These are phyloP conservation scores for Drosophila neutralis DNA, from an alignment of 2,888 invertebrate species.

Conservation along the genomic window DNA sequence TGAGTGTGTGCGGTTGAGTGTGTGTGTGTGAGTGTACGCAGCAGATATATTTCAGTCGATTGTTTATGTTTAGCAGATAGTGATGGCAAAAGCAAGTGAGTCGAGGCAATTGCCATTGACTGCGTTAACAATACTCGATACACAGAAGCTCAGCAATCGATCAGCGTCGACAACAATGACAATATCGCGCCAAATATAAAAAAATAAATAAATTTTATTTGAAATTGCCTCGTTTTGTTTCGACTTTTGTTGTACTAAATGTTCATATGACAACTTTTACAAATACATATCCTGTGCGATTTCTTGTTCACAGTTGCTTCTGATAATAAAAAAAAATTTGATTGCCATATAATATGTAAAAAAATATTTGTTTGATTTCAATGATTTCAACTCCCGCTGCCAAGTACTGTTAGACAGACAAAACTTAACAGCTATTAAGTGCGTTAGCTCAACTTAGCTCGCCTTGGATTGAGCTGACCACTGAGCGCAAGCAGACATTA, in stretches of 20 bases:
- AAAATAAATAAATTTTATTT: neutral
- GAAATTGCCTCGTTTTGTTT: conserved; percentile 14
- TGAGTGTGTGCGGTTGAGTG: neutral
- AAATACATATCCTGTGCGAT: neutral
- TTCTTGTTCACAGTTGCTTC: neutral
- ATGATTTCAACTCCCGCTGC: neutral
- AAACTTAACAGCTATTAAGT: neutral
- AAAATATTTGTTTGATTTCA: neutral
- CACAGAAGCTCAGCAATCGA: neutral
- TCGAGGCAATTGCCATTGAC: conserved; percentile 9
- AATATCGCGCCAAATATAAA: neutral
- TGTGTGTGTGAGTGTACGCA: conserved; percentile 39
- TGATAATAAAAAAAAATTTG: neutral
- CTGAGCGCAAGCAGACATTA: neutral
- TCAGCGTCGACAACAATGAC: conserved; percentile 23
- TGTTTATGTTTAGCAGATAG: conserved; percentile 62
- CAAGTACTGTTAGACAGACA: neutral
- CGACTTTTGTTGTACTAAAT: neutral
- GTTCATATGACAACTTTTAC: neutral
- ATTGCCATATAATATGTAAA: neutral
- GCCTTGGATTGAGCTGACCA: neutral
- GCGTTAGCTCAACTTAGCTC: neutral
- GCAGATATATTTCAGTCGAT: conserved; percentile 46
- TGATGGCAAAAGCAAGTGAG: conserved; percentile 24
- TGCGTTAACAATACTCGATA: neutral